A percentile compares a stretch with the other conserved stretches of the same genome.
phyloP scores from a whole-genome alignment of 2,797 vertebrate genomes.

The Gymnothorax reevesii region DNA sequence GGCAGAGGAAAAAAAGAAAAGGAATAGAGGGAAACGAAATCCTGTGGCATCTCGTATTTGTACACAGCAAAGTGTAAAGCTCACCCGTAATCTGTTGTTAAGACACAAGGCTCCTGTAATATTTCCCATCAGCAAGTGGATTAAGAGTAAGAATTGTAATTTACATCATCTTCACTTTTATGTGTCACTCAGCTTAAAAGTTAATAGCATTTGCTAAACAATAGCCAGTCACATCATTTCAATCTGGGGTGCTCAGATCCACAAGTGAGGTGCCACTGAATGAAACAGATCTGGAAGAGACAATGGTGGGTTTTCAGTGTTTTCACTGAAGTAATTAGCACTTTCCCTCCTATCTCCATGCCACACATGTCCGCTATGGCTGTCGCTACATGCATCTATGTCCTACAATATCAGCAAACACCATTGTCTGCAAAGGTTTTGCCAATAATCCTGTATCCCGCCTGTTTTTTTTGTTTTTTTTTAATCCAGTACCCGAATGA shows the following conservation, averaged over 20 bases:
- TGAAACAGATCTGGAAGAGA: conserved; percentile 58
- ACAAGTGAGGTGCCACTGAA: conserved; percentile 74
- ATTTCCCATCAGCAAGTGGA: conserved; percentile 79
- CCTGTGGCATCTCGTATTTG: conserved; percentile 67
- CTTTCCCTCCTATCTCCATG: conserved; percentile 73
- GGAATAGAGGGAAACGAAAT: conserved; percentile 60
- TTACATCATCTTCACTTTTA: conserved; percentile 81
- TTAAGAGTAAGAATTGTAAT: conserved; percentile 78
- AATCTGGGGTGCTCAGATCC: conserved; percentile 65
- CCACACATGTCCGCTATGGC: conserved; percentile 76
- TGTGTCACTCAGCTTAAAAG: conserved; percentile 72
- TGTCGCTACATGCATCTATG: conserved; percentile 63
- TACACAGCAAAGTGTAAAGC: conserved; percentile 64
- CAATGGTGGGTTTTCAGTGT: conserved; percentile 63
- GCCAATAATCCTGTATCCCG: conserved; percentile 77
- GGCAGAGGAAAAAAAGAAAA: conserved; percentile 55
- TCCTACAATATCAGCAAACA: conserved; percentile 57
- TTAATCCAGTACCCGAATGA: conserved; percentile 64
- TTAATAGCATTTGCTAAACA: conserved; percentile 81
- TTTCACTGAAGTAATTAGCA: conserved; percentile 75
- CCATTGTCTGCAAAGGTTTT: conserved; percentile 69
- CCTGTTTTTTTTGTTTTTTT: conserved; percentile 59
- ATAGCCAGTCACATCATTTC: conserved; percentile 67
- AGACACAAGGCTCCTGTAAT: conserved; percentile 78
- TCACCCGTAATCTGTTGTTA: conserved; percentile 77